Percentiles rank a stretch among this genome's conserved stretches.
These are phyloP conservation scores for Pangasius sanitwongsei DNA, from an alignment of 2,797 vertebrate genomes.

Conservation along the genomic window DNA sequence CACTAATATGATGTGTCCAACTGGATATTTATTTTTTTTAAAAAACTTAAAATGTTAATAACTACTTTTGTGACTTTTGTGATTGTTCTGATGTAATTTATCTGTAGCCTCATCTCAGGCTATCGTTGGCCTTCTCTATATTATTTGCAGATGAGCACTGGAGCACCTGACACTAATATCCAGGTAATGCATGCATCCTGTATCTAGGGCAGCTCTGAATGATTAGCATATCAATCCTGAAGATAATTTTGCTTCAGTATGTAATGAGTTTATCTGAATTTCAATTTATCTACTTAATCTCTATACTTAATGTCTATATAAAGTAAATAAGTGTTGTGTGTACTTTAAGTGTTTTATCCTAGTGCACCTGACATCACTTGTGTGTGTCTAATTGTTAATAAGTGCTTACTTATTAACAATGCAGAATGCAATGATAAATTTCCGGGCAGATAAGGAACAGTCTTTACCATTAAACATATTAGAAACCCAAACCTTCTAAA, in stretches of 20 bases:
- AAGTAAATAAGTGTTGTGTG: background rate
- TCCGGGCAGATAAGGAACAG: background rate
- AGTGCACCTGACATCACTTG: background rate
- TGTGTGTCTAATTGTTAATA: conserved; percentile 12
- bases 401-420: conserved; percentile 14
- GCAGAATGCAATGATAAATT: background rate
- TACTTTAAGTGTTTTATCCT: background rate
- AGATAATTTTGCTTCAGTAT: background rate
- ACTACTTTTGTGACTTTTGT: background rate
- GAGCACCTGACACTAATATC: conserved; percentile 5
- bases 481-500: background rate
- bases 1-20: background rate
- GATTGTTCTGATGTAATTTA: background rate
- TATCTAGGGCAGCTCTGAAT: background rate
- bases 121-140: background rate
- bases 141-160: background rate
- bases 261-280: background rate
- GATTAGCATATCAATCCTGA: background rate
- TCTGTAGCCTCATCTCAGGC: background rate
- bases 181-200: conserved; percentile 3
- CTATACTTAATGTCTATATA: background rate
- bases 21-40: background rate
- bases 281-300: too few relatives aligned
- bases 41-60: background rate
- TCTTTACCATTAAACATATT: background rate